Evolutionary conservation across 2,888 invertebrate species (phyloP).

Genomic region (Ctena decussata): DNA sequence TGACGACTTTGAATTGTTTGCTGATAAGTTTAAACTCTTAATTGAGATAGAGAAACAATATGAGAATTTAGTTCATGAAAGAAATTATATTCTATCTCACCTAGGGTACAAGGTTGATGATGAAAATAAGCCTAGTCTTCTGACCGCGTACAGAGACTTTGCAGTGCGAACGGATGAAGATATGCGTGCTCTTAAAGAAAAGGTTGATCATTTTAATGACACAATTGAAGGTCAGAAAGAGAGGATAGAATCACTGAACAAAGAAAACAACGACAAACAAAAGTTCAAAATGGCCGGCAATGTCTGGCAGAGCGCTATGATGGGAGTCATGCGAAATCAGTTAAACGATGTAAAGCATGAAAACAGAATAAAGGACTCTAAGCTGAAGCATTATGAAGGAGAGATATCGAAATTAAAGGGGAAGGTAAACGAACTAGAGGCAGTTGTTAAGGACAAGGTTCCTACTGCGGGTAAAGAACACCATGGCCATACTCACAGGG

Average conservation of each 20-base stretch:
- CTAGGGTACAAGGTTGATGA: conserved; percentile 68
- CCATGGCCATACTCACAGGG: conserved; percentile 5
- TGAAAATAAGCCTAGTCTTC: conserved; percentile 59
- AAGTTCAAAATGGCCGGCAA: conserved; percentile 65
- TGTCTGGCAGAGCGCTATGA: conserved; percentile 78
- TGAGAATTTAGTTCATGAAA: conserved; percentile 74
- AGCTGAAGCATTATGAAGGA: conserved; percentile 67
- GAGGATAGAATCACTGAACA: conserved; percentile 55
- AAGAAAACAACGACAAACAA: conserved; percentile 50
- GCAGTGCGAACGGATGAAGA: conserved; percentile 71
- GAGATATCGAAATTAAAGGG: conserved; percentile 69
- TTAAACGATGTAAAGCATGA: conserved; percentile 74
- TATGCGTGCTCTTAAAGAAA: conserved; percentile 65
- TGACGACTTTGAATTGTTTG: conserved; percentile 73
- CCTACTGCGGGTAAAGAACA: not conserved
- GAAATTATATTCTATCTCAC: conserved; percentile 75
- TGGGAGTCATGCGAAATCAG: conserved; percentile 78
- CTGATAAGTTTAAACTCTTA: conserved; percentile 70
- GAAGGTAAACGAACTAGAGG: conserved; percentile 65
- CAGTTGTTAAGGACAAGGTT: conserved; percentile 23
- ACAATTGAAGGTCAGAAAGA: conserved; percentile 62
- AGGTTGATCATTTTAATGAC: conserved; percentile 65
- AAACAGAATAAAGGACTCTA: conserved; percentile 72
- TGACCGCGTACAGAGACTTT: conserved; percentile 76
- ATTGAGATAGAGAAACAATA: conserved; percentile 68